Base-by-base conservation (phyloP, 2,113 vertebrate genomes). In the Scolopax mira region DNA sequence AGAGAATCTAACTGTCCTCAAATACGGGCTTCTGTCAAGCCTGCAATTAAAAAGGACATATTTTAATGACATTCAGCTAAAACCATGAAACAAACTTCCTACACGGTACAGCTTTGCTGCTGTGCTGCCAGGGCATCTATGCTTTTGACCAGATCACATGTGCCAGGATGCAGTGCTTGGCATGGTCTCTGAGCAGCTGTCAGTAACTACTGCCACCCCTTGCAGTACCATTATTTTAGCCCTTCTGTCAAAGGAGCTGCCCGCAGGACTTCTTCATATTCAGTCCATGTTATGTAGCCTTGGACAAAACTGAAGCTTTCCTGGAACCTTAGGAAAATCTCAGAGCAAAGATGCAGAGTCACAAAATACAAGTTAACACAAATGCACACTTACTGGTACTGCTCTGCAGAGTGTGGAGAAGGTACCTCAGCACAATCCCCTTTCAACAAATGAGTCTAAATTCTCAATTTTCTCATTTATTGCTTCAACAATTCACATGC, bases 71-170 rank as follows among this genome's bases (percentile, higher is more conserved):
- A 79, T 88, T 39, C 27, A 66, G 71, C 30, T 30, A 28, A 65
- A 87, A 12, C 14, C 18, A 19, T 4, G 1, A 8, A 87, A 41
- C 41, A n/a, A 22, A 17, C 62, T 72, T 55, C 22, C 41, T 65
- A 17, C 31, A 11, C 19, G 51, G 49, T 22, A 46, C 35, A 65
- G 58, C 69, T 69, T 31, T 61, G 60, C 54, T 84, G 54, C 77
- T 15, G 7, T n/a, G 28, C 31, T 86, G 31, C 18, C 72, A 46
- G 2, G 30, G 13, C 23, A 33, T 25, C 78, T 18, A 3, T 24
- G 54, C 9, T 67, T 72, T 55, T 37, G 39, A 64, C 28, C 28
- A 77, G 49, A 33, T 30, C 61, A 16, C 0, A 0, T 4, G 21
- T 58, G 28, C 52, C 33, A 42, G 52, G 48, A 46, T 6, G 24